Evolutionary conservation across 2,888 invertebrate genomes (phyloP).

Genomic region (Epistrophella euchroma): DNA sequence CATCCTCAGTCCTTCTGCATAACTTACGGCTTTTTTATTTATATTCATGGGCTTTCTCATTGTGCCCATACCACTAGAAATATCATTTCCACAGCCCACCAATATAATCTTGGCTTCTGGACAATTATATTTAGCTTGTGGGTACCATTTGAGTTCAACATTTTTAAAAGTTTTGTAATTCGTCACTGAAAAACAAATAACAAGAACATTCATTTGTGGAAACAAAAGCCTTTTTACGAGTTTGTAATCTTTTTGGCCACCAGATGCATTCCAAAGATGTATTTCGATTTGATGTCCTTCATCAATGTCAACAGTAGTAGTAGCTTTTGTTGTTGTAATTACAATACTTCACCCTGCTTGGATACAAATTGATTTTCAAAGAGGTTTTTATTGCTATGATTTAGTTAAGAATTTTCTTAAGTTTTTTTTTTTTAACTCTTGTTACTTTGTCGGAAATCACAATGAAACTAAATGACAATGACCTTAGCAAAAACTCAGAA

Average conservation of each 20-base stretch:
- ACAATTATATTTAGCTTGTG: not conserved
- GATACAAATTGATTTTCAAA: not conserved
- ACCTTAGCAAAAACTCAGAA: not conserved
- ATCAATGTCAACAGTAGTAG: not conserved
- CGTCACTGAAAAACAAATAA: not conserved
- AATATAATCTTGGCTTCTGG: not conserved
- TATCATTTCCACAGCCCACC: not conserved
- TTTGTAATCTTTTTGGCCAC: not conserved
- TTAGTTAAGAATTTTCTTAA: not conserved
- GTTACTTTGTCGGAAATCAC: not conserved
- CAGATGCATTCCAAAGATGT: not conserved
- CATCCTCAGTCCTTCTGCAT: not conserved
- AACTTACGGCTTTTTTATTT: not conserved
- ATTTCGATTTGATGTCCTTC: not conserved
- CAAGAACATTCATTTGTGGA: not conserved
- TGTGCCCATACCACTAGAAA: not conserved
- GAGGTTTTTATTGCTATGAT: not conserved
- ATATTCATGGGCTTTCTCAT: not conserved
- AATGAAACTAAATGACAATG: not conserved
- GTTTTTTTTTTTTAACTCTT: not conserved
- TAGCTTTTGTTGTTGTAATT: not conserved
- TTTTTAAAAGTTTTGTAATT: not conserved
- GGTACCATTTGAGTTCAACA: not conserved
- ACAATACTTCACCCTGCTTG: not conserved
- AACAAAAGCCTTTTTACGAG: not conserved